These are phyloP conservation scores for Omphaloscelis lunosa DNA, from an alignment of 2,888 invertebrate species.

Conservation along the genomic window DNA sequence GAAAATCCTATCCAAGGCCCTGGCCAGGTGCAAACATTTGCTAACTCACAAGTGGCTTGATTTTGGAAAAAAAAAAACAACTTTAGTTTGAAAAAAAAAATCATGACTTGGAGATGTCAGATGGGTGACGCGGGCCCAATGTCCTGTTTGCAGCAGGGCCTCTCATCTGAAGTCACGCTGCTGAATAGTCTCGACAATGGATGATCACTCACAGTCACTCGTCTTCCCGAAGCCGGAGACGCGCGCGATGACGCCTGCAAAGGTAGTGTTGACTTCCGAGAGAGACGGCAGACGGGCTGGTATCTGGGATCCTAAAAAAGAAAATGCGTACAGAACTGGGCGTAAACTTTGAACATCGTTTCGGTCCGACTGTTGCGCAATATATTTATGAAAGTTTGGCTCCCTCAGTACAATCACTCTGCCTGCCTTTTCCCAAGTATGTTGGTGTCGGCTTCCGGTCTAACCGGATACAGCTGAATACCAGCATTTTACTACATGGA, in stretches of 20 bases:
- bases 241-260: conserved; percentile 60
- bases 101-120: background rate
- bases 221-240: conserved; percentile 74
- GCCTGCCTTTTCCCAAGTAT: too few relatives aligned
- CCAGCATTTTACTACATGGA: too few relatives aligned
- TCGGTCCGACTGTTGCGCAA: background rate
- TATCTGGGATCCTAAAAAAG: conserved; percentile 55
- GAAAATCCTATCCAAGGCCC: background rate
- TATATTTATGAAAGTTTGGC: background rate
- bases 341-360: background rate
- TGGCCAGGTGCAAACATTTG: background rate
- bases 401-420: too few relatives aligned
- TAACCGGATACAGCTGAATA: too few relatives aligned
- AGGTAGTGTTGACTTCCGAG: conserved; percentile 36
- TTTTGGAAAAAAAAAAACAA: background rate
- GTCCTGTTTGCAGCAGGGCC: background rate
- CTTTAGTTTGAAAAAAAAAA: too few relatives aligned
- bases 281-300: conserved; percentile 66
- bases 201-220: conserved; percentile 67
- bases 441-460: too few relatives aligned
- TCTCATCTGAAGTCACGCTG: background rate
- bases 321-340: background rate
- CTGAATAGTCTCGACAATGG: background rate
- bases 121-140: background rate
- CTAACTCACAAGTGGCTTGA: background rate